Conservation (phyloP, 2,113 vertebrate genomes). For the Phalacrocorax aristotelis region DNA sequence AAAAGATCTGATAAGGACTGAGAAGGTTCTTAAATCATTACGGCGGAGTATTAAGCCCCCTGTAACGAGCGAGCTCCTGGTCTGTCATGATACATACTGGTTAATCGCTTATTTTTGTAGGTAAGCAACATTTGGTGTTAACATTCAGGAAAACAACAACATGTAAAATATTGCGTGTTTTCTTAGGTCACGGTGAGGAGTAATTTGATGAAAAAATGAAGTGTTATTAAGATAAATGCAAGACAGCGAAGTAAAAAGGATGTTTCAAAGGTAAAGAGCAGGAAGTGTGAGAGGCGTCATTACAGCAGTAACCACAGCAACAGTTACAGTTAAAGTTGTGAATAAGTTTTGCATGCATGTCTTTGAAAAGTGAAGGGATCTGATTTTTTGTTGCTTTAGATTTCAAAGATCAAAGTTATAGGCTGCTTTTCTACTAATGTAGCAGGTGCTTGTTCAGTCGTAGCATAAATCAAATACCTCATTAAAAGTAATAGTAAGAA, state of each 20-base stretch:
- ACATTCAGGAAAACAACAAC: neutral
- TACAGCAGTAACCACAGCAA: neutral
- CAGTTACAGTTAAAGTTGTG: neutral
- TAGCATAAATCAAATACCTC: neutral
- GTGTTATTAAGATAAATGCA: neutral
- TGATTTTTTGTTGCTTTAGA: neutral
- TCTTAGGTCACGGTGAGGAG: neutral
- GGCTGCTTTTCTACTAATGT: neutral
- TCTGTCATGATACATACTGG: fast-evolving
- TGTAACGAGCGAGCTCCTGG: neutral
- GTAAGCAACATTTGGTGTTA: neutral
- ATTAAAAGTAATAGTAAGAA: neutral
- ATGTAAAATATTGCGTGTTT: neutral
- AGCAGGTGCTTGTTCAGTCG: neutral
- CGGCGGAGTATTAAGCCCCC: too few species aligned
- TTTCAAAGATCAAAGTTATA: neutral
- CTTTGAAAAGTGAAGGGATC: neutral
- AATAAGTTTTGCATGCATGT: neutral
- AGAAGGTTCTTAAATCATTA: neutral
- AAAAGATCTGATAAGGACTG: neutral
- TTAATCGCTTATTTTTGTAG: neutral
- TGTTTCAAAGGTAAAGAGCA: neutral
- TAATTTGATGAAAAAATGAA: neutral
- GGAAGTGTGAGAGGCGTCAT: neutral
- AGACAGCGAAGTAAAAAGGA: neutral